Evolutionary conservation across 1,140 invertebrate genomes (phyloP), one percentile per base, ranked within the genome.

Genomic region (Asbolus verrucosus): DNA sequence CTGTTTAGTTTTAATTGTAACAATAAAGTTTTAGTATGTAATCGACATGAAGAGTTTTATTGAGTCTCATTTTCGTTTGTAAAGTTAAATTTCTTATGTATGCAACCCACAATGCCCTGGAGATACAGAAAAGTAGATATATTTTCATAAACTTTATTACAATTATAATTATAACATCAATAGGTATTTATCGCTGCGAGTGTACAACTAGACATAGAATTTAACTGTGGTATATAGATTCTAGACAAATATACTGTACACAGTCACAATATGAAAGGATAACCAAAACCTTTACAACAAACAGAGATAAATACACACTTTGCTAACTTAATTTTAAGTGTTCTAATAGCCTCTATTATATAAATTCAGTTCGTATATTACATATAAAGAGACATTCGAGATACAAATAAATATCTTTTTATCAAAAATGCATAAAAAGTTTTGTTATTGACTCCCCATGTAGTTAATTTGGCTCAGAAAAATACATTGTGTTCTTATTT

Each of bases 21-120:
- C 72, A 80, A 79, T 80, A 79, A 80, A 76, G 76, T 76, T 80
- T 80, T 78, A 80, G 77, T 77, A 78, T 66, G 72, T 78, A 79
- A 76, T 18, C 43, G 36, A 50, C 27, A 62, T 9, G 0, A n/a
- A 18, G 30, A 59, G 9, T 59, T 67, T 67, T 38, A 50, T 59
- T 67, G 8, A 9, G 3, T 50, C 3, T 14, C 3, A 27, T 8
- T 8, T 27, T 27, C 3, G 24, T 27, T 4, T n/a, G n/a, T n/a
- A n/a, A n/a, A n/a, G n/a, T n/a, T n/a, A n/a, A n/a, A n/a, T n/a
- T n/a, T n/a, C n/a, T n/a, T n/a, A n/a, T n/a, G n/a, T n/a, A n/a
- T n/a, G n/a, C n/a, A n/a, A n/a, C n/a, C n/a, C n/a, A n/a, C n/a
- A n/a, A n/a, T n/a, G n/a, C n/a, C n/a, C n/a, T n/a, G n/a, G n/a